Percentiles rank a stretch among this genome's conserved stretches.
Conservation (phyloP, 2,113 vertebrate genomes). For the Pseudois nayaur region DNA sequence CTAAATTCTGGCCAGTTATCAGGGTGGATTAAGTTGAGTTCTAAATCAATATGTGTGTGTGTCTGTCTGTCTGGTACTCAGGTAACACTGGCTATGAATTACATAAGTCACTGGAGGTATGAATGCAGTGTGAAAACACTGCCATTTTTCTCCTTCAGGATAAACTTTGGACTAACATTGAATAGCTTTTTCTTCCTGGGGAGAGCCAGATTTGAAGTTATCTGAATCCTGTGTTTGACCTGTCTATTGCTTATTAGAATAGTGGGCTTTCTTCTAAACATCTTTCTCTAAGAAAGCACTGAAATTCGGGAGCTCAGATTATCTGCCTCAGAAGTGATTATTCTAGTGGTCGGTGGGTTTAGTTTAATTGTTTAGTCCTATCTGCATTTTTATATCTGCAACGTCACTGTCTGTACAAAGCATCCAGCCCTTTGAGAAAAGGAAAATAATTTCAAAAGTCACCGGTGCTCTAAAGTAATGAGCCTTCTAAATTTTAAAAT, state of each 20-base stretch:
- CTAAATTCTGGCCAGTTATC: conserved; percentile 4
- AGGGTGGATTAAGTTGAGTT: not conserved
- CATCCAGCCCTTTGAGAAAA: not conserved
- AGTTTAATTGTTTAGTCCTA: not conserved
- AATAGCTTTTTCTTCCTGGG: not conserved
- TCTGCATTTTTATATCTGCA: not conserved
- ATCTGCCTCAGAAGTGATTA: not conserved
- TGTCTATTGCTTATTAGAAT: not conserved
- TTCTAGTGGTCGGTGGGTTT: not conserved
- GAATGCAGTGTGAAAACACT: not conserved
- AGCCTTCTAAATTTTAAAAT: not conserved
- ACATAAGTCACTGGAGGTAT: not conserved
- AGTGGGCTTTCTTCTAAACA: not conserved
- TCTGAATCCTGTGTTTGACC: not conserved
- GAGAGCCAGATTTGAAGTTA: not conserved
- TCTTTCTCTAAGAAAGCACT: not conserved
- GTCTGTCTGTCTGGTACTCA: not conserved
- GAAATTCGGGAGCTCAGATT: not conserved
- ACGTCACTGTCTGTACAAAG: not conserved
- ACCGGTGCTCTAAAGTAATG: not conserved
- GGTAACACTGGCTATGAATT: not conserved
- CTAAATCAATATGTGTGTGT: not conserved
- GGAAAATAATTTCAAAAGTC: not conserved
- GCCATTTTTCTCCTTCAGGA: not conserved
- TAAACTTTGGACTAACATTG: not conserved